Conservation (phyloP, 2,888 invertebrate genomes). For the Lottia gigantea region DNA sequence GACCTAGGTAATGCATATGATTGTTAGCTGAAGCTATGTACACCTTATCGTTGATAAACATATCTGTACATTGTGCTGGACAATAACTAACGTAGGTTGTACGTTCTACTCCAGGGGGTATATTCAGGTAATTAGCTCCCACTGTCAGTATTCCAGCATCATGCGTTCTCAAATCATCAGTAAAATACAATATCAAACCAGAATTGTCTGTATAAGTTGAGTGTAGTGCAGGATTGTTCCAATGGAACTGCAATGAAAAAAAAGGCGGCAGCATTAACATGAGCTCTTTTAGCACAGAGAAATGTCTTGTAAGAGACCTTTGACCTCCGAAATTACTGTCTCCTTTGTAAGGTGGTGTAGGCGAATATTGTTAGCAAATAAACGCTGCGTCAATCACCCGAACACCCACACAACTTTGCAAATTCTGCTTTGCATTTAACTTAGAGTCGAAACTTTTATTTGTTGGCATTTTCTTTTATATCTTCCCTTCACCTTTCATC, state of each 20-base stretch:
- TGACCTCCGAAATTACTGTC: no score
- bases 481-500: no score
- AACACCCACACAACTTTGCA: no score
- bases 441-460: no score
- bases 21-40: slow-evolving; percentile 52
- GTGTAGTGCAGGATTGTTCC: slow-evolving; percentile 32
- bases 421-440: no score
- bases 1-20: slow-evolving; percentile 57
- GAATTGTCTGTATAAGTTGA: slow-evolving; percentile 27
- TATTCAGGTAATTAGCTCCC: slow-evolving; percentile 32
- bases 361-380: no score
- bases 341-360: no score
- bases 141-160: slow-evolving; percentile 35
- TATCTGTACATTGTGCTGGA: slow-evolving; percentile 42
- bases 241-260: slow-evolving; percentile 29
- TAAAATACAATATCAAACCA: slow-evolving; percentile 29
- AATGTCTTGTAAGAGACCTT: no score
- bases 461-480: no score
- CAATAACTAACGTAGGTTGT: slow-evolving; percentile 35
- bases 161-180: slow-evolving; percentile 22
- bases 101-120: slow-evolving; percentile 8
- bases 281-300: no score
- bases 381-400: no score
- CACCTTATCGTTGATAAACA: slow-evolving; percentile 44
- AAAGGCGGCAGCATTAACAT: background rate